Evolutionary conservation across 2,797 vertebrate genomes (phyloP).

Genomic region (Carapus acus): DNA sequence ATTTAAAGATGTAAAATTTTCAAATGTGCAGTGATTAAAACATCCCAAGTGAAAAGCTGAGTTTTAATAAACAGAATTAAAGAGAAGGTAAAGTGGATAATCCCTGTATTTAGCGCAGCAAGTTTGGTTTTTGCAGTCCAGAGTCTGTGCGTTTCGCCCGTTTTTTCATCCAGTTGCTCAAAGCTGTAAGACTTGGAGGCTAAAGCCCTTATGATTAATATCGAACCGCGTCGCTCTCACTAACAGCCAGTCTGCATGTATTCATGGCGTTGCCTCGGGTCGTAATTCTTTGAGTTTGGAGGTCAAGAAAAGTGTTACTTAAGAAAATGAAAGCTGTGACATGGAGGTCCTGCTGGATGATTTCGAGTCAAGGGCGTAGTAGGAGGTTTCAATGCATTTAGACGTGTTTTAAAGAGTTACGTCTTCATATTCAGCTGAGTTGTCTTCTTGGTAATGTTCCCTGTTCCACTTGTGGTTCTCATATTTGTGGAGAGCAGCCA

Average conservation of each 20-base stretch:
- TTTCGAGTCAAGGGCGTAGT: conserved; percentile 66
- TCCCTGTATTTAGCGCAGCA: neutral
- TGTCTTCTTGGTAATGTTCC: conserved; percentile 52
- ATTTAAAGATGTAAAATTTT: neutral
- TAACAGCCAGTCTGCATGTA: conserved; percentile 54
- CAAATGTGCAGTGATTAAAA: conserved; percentile 5
- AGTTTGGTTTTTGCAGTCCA: no score
- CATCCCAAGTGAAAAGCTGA: no score
- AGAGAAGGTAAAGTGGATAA: no score
- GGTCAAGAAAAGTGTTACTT: conserved; percentile 68
- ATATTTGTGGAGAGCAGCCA: conserved; percentile 47
- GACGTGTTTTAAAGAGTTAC: conserved; percentile 42
- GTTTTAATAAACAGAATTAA: neutral
- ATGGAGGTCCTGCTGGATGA: conserved; percentile 56
- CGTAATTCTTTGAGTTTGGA: conserved; percentile 66
- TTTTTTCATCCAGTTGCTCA: conserved; percentile 37
- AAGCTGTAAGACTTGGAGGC: conserved; percentile 52
- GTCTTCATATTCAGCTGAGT: conserved; percentile 46
- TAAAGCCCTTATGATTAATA: conserved; percentile 63
- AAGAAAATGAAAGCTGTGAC: conserved; percentile 71
- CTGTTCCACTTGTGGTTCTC: conserved; percentile 43
- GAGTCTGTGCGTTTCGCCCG: conserved; percentile 2
- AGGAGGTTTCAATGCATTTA: conserved; percentile 40
- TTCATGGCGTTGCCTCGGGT: conserved; percentile 56
- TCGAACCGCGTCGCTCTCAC: conserved; percentile 55